Evolutionary conservation across 2,888 invertebrate species (phyloP).

Genomic region (Dione juno): DNA sequence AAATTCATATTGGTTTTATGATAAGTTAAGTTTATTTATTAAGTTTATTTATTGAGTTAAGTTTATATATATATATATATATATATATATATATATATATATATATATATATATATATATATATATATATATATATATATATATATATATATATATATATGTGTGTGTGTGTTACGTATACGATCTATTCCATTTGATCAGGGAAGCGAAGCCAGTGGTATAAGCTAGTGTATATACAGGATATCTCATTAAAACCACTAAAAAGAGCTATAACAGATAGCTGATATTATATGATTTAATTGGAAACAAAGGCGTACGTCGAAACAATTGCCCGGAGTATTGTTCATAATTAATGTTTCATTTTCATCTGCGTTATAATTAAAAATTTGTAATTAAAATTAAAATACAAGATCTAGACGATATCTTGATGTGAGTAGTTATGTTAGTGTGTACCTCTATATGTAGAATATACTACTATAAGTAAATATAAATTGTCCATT

Average conservation of each 20-base stretch:
- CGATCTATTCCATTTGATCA: background rate
- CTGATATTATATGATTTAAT: constrained; percentile 40
- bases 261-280: constrained; percentile 6
- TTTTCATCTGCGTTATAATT: constrained; percentile 47
- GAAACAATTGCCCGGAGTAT: constrained; percentile 45
- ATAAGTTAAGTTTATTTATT: too few relatives aligned
- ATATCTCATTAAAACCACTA: constrained; percentile 19
- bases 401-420: constrained; percentile 10
- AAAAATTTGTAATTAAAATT: constrained; percentile 45
- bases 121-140: too few relatives aligned
- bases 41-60: too few relatives aligned
- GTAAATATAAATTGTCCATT: background rate
- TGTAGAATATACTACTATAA: background rate
- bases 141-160: too few relatives aligned
- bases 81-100: too few relatives aligned
- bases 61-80: too few relatives aligned
- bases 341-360: constrained; percentile 50
- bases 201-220: background rate
- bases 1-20: too few relatives aligned
- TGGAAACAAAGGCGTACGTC: constrained; percentile 44
- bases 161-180: too few relatives aligned
- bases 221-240: background rate
- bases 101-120: too few relatives aligned
- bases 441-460: too few relatives aligned
- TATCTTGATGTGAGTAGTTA: background rate